These are phyloP conservation scores for Caenorhabditis drosophilae DNA, from an alignment of 2,888 invertebrate genomes.

Conservation along the genomic window DNA sequence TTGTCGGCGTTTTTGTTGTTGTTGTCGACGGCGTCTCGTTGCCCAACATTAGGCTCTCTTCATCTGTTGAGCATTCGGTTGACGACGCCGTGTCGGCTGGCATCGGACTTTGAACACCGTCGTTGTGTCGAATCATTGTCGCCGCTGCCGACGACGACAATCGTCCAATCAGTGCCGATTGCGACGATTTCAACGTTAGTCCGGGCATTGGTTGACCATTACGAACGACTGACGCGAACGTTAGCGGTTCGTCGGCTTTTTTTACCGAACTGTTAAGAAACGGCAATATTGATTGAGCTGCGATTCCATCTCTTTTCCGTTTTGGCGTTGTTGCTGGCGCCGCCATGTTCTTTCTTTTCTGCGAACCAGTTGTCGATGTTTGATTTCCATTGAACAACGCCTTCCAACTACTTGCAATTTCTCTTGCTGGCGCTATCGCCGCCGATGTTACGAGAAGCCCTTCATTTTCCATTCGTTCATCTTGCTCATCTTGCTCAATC, in stretches of 20 bases:
- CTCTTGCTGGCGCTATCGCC: too few species aligned
- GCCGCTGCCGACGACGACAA: background rate
- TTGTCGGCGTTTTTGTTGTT: background rate
- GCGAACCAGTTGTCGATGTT: background rate
- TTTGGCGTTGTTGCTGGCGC: slow-evolving; percentile 5
- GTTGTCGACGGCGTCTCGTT: background rate
- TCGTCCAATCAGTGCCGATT: background rate
- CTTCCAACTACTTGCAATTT: background rate
- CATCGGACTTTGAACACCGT: slow-evolving; percentile 16
- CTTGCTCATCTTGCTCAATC: background rate
- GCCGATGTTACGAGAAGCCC: background rate
- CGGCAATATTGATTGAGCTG: slow-evolving; percentile 3
- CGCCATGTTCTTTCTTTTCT: background rate
- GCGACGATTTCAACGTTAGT: background rate
- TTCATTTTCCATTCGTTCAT: background rate
- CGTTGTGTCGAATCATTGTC: background rate
- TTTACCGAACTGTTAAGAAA: slow-evolving; percentile 2
- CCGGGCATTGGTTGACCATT: too few species aligned
- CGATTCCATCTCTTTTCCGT: slow-evolving; percentile 4
- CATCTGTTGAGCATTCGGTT: slow-evolving; percentile 28
- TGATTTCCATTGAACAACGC: background rate
- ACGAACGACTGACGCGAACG: background rate
- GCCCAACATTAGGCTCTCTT: too few species aligned
- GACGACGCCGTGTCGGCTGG: slow-evolving; percentile 29
- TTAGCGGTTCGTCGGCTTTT: background rate